Base-by-base conservation (phyloP, 2,113 vertebrate genomes). In the Otocyon megalotis region DNA sequence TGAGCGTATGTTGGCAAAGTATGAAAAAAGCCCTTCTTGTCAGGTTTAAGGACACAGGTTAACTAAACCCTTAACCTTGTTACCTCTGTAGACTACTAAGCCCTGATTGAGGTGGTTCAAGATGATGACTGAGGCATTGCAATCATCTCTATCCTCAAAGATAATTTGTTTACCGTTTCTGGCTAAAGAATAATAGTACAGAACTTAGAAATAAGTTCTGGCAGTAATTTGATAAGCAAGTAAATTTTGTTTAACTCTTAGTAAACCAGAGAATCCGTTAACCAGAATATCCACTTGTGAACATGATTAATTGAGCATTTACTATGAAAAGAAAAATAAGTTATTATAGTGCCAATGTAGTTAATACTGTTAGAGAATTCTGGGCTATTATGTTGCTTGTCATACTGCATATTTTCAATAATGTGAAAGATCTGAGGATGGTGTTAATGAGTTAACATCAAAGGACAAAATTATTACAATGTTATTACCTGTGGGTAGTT, bases 221-320 rank as follows among this genome's bases (percentile, higher is more conserved):
- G 32, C 43, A n/a, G n/a, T 94, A 85, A 93, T 88, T 88, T 65
- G 37, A 50, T 93, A 43, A 0, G 32, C 11, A 77, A 93, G 20
- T 80, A 95, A 63, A 54, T 24, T 7, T 72, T 90, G 74, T 91
- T 93, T 80, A 54, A 79, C n/a, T 95, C 37, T 71, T 93, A 67
- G 67, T 96, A 91, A 92, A 88, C 17, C 24, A 77, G 71, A 85
- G 84, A 83, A 79, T 85, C 69, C 63, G 8, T 91, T 91, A 89
- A 89, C 58, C 22, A 62, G 37, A 94, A 30, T 43, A 80, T 43
- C 35, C n/a, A 30, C 62, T 96, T 91, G 5, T 74, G 56, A 88
- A 60, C 77, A 81, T 71, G 32, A 67, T 92, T 83, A 76, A 83
- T 88, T 84, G 62, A 91, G 53, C 48, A 17, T 77, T 80, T 93